Evolutionary conservation across 2,797 vertebrate genomes (phyloP), one percentile per base, ranked within the genome.

Genomic region (Cottoperca gobio): DNA sequence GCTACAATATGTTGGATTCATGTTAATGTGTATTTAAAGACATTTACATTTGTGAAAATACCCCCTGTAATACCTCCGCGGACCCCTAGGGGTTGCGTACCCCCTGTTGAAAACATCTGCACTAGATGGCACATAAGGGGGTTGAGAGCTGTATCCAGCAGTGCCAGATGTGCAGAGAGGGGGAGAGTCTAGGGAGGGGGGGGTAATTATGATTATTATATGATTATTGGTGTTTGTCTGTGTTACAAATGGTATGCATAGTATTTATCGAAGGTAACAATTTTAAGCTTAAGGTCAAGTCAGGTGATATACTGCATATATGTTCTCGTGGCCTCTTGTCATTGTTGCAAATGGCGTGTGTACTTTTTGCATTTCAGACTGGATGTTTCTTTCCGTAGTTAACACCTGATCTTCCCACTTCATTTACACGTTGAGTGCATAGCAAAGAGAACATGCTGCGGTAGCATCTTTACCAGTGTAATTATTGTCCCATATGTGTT

Each of bases 161-260:
- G 73, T 31, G 88, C 86, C 91, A 92, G 91, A 91, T 92, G 90
- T 84, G 85, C 77, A 78, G 79, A 62, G 45, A 13, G 61, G 52
- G 69, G 28, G 68, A 5, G 45, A 26, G 45, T 61, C 42, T 57
- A n/a, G n/a, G n/a, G n/a, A n/a, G 68, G 71, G 42, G 43, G 61
- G 31, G 46, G 73, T 31, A 76, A 37, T 64, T 82, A 78, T 83
- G 73, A 70, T 77, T 73, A 57, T 77, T 23, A 26, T 82, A 78
- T 83, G 73, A 70, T 77, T 73, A 57, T 77, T 23, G 26, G 68
- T 31, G 48, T n/a, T n/a, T 73, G 45, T 63, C 19, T 79, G 11
- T 55, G 8, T 75, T 26, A 73, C 49, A 84, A 81, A 69, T 55
- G 33, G 37, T 23, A 23, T 33, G 40, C 17, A n/a, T 10, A 6